A percentile compares a stretch with the other conserved stretches of the same genome.
Conservation (phyloP, 2,797 vertebrate species). For the Pseudotriccus pelzelni region DNA sequence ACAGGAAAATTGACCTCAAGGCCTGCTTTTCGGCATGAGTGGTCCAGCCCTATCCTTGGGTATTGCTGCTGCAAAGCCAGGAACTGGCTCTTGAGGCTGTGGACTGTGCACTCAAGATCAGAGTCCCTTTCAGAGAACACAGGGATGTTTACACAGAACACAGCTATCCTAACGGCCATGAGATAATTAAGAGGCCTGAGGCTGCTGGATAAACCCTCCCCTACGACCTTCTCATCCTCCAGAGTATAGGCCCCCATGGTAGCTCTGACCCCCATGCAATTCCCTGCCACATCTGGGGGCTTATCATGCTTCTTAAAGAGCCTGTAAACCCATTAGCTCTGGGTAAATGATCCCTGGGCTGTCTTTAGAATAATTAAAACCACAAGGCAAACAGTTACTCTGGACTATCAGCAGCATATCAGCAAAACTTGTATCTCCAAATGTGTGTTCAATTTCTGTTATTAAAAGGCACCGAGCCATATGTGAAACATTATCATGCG, state of each 20-base stretch:
- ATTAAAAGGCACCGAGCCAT: constrained; percentile 78
- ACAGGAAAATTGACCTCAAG: background rate
- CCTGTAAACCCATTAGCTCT: constrained; percentile 67
- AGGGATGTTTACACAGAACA: constrained; percentile 21
- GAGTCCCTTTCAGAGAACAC: background rate
- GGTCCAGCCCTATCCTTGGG: accelerated
- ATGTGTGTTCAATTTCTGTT: constrained; percentile 82
- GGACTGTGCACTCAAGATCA: background rate
- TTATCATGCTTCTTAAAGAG: constrained; percentile 70
- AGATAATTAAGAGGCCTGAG: background rate
- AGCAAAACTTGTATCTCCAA: constrained; percentile 77
- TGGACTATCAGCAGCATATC: constrained; percentile 78
- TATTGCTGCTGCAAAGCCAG: background rate
- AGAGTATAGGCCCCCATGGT: background rate
- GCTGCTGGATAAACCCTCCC: background rate
- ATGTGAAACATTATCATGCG: constrained; percentile 79
- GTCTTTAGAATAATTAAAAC: constrained; percentile 82
- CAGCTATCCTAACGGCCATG: background rate
- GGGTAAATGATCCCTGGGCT: constrained; percentile 78
- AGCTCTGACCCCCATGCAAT: constrained; percentile 33
- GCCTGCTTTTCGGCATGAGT: background rate
- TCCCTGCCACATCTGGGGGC: constrained; percentile 69
- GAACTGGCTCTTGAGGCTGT: background rate
- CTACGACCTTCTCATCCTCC: background rate
- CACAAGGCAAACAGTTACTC: constrained; percentile 76